These are phyloP conservation scores for Protobothrops mucrosquamatus DNA, from an alignment of 2,113 vertebrate species.

Conservation along the genomic window DNA sequence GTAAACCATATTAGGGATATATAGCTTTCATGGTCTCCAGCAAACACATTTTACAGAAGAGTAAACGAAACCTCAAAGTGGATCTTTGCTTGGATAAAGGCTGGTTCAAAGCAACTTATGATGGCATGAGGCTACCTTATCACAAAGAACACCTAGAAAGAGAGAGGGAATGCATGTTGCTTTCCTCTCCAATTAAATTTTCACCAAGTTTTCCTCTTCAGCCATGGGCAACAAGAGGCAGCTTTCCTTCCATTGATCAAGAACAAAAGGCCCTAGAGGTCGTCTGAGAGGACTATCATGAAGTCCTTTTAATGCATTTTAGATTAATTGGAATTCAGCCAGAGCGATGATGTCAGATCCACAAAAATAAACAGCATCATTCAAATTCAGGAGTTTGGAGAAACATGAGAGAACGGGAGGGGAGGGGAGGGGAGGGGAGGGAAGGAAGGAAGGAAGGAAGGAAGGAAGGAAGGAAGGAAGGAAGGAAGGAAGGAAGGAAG, in stretches of 20 bases:
- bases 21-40: background rate
- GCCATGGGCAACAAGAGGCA: background rate
- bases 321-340: conserved; percentile 6
- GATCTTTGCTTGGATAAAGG: background rate
- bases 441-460: too few species aligned
- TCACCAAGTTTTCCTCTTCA: background rate
- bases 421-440: too few species aligned
- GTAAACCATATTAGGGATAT: background rate
- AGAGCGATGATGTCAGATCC: background rate
- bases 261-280: background rate
- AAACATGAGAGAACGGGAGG: background rate
- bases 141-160: background rate
- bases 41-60: background rate
- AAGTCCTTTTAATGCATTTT: conserved; percentile 21
- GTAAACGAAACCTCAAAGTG: background rate
- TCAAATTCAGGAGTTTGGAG: background rate
- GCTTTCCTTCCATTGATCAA: background rate
- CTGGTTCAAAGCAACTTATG: background rate
- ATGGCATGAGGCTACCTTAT: background rate
- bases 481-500: too few species aligned
- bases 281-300: background rate
- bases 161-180: background rate
- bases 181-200: background rate
- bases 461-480: too few species aligned
- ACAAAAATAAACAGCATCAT: background rate